Evolutionary conservation across 2,113 vertebrate species (phyloP).

Genomic region (Lepisosteus oculatus): DNA sequence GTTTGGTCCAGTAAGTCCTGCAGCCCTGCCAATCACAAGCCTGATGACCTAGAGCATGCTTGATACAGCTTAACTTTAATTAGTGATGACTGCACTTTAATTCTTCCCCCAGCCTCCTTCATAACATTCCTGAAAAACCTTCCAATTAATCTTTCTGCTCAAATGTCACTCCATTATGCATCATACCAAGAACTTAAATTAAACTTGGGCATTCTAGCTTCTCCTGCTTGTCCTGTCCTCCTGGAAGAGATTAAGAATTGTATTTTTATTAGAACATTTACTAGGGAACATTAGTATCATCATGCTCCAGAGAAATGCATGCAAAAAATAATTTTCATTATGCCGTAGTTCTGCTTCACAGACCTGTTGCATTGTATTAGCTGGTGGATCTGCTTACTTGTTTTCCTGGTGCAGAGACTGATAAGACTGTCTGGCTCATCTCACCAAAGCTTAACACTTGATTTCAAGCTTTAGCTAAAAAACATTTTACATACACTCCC

Average conservation of each 20-base stretch:
- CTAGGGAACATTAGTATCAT: slow-evolving; percentile 1
- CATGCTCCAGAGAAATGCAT: background rate
- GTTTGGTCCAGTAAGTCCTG: background rate
- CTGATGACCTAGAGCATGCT: background rate
- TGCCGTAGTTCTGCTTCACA: slow-evolving; percentile 2
- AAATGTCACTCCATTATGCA: slow-evolving; percentile 26
- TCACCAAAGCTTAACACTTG: no score
- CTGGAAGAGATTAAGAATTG: background rate
- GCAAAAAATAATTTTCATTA: slow-evolving; percentile 3
- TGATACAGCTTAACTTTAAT: slow-evolving; percentile 26
- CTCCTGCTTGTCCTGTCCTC: slow-evolving; percentile 5
- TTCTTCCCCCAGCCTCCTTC: slow-evolving; percentile 6
- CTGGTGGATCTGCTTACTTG: no score
- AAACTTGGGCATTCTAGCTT: slow-evolving; percentile 9
- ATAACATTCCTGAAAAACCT: slow-evolving; percentile 20
- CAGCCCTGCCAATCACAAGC: background rate
- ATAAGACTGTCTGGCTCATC: no score
- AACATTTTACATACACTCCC: no score
- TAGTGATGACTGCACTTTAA: slow-evolving; percentile 14
- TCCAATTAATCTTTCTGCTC: slow-evolving; percentile 8
- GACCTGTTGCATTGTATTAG: no score
- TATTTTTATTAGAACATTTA: background rate
- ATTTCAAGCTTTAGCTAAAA: no score
- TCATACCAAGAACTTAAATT: slow-evolving; percentile 21
- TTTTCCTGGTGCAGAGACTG: no score